These are phyloP conservation scores for Pteruthius melanotis DNA, from an alignment of 2,113 vertebrate genomes.

Conservation along the genomic window DNA sequence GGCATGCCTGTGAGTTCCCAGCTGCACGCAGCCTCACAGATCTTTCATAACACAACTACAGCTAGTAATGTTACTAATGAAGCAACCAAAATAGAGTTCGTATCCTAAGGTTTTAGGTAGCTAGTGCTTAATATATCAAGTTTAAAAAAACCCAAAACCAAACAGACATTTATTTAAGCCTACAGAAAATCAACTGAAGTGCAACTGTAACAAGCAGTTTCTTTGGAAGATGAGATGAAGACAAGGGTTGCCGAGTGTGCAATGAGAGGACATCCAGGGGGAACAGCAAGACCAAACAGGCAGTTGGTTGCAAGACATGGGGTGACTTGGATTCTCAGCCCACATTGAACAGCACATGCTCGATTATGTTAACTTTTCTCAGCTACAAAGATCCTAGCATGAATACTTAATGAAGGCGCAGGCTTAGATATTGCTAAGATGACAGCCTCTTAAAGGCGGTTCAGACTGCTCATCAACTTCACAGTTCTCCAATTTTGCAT, in stretches of 20 bases:
- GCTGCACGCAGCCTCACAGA: not conserved
- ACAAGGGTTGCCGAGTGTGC: not conserved
- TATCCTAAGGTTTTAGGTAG: not conserved
- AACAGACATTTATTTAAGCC: not conserved
- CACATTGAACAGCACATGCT: not conserved
- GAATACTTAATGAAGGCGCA: conserved; percentile 14
- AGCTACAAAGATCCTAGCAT: conserved; percentile 4
- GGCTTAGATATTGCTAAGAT: not conserved
- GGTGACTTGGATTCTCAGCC: not conserved
- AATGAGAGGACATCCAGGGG: not conserved
- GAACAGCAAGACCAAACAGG: not conserved
- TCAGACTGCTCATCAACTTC: not conserved
- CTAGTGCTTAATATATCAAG: not conserved
- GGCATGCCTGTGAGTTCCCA: not conserved
- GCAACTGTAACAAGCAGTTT: not conserved
- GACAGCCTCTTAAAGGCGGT: conserved; percentile 14
- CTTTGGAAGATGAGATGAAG: not conserved
- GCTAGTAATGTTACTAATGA: not conserved
- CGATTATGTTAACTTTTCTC: conserved; percentile 1
- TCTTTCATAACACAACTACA: not conserved
- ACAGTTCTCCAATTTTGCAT: not conserved
- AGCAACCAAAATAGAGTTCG: not conserved
- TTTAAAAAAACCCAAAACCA: not conserved
- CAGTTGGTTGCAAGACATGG: not conserved
- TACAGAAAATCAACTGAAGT: not conserved